A percentile compares a stretch with the other conserved stretches of the same genome.
Conservation (phyloP, 2,888 invertebrate genomes). For the Athetis lepigone region DNA sequence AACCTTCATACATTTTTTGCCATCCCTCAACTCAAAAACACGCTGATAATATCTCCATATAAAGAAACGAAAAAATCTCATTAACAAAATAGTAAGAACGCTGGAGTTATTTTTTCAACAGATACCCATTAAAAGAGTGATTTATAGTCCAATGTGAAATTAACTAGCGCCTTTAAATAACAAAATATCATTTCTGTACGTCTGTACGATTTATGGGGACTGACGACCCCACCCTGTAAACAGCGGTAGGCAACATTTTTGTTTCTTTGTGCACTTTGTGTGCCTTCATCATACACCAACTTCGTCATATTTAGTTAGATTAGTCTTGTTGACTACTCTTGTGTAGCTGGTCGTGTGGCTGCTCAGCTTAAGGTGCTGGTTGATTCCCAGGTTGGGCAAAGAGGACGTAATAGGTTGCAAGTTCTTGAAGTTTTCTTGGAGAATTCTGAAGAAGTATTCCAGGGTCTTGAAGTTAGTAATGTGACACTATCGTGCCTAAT, state of each 20-base stretch:
- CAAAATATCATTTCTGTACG: slow-evolving; percentile 78
- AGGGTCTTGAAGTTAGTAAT: too few relatives aligned
- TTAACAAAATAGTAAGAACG: slow-evolving; percentile 61
- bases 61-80: slow-evolving; percentile 52
- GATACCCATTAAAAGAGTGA: slow-evolving; percentile 69
- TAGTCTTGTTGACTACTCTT: too few relatives aligned
- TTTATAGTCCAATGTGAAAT: slow-evolving; percentile 76
- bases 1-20: slow-evolving; percentile 15
- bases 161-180: slow-evolving; percentile 80
- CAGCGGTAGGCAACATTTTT: slow-evolving; percentile 51
- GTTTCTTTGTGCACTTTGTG: slow-evolving; percentile 3
- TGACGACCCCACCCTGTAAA: slow-evolving; percentile 61
- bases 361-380: too few relatives aligned
- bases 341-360: too few relatives aligned
- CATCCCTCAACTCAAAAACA: slow-evolving; percentile 9
- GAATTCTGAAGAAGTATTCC: too few relatives aligned
- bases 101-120: slow-evolving; percentile 61
- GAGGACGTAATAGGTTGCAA: too few relatives aligned
- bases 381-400: too few relatives aligned
- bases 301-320: too few relatives aligned
- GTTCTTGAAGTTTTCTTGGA: too few relatives aligned
- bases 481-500: too few relatives aligned
- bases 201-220: slow-evolving; percentile 71
- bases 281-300: neutral
- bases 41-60: slow-evolving; percentile 49